These are phyloP conservation scores for Listronotus oregonensis DNA, from an alignment of 1,140 invertebrate genomes.

Conservation along the genomic window DNA sequence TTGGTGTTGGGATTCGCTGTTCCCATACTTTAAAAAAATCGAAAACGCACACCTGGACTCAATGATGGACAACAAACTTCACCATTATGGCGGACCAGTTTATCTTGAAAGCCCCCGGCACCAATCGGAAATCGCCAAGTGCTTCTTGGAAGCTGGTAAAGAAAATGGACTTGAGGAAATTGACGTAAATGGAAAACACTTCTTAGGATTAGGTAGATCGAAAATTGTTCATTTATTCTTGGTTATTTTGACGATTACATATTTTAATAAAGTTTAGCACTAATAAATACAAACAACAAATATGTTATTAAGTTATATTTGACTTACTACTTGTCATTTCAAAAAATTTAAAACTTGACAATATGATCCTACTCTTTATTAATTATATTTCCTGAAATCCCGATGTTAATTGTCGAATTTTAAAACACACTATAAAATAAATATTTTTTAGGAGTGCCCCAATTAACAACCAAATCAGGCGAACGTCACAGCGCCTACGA, in stretches of 20 bases:
- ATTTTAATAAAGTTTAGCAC: no score
- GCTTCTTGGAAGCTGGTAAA: constrained; percentile 67
- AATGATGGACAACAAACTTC: constrained; percentile 55
- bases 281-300: no score
- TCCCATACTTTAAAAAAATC: constrained; percentile 81
- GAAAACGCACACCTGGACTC: constrained; percentile 63
- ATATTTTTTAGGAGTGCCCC: constrained; percentile 59
- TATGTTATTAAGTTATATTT: no score
- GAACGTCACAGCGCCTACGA: constrained; percentile 62
- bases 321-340: no score
- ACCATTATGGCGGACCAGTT: constrained; percentile 61
- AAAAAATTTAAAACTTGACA: no score
- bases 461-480: constrained; percentile 64
- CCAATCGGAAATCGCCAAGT: constrained; percentile 56
- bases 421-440: neutral
- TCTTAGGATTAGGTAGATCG: constrained; percentile 61
- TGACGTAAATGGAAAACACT: constrained; percentile 69
- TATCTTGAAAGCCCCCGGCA: constrained; percentile 63
- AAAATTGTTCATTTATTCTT: no score
- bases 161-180: constrained; percentile 61
- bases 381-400: no score
- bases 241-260: no score
- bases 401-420: no score
- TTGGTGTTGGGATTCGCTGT: constrained; percentile 81
- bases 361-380: no score